Base-by-base conservation (phyloP, 2,113 vertebrate species). In the Leptobrachium ailaonicum region DNA sequence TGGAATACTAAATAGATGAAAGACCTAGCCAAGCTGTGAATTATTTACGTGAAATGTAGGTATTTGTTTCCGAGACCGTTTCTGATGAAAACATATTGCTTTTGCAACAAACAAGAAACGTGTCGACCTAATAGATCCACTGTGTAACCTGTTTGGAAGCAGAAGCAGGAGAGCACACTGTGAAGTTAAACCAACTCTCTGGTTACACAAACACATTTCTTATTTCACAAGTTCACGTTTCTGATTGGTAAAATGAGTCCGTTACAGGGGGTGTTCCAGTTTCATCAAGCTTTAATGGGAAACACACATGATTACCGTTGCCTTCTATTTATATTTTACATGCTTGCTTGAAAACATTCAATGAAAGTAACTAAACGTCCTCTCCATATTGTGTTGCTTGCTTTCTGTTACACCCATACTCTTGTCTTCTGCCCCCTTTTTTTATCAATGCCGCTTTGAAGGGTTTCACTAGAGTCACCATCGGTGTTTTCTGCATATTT, bases 81-180 rank as follows among this genome's bases (percentile, higher is more conserved):
- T 58, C 58, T 77, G 76, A 77, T 70, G 14, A 77, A 77, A 20
- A 62, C n/a, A 70, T 66, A 77, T 77, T 70, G 50, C 75, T 69
- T 77, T 77, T 69, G 2, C 3, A 43, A 41, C 9, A 69, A 44
- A 69, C 63, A 68, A n/a, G 40, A 41, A 76, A 11, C 4, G n/a
- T 45, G 43, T 62, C 54, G 14, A 43, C 40, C 66, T 43, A 43
- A 54, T 32, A 54, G 2, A 54, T 71, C 1, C 40, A 43, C 8
- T 68, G 13, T 43, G 68, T 14, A 47, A 2, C 41, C 12, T 56
- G 41, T 54, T 68, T 43, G 40, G 53, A 77, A 43, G 32, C 66
- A 68, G 9, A 8, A 2, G 56, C 9, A 50, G 56, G 1, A 8
- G 6, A 4, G 68, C 75, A 56, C 41, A 68, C 75, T 10, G 75